phyloP scores from a whole-genome alignment of 2,888 invertebrate genomes.

The Sminthurinus aureus region DNA sequence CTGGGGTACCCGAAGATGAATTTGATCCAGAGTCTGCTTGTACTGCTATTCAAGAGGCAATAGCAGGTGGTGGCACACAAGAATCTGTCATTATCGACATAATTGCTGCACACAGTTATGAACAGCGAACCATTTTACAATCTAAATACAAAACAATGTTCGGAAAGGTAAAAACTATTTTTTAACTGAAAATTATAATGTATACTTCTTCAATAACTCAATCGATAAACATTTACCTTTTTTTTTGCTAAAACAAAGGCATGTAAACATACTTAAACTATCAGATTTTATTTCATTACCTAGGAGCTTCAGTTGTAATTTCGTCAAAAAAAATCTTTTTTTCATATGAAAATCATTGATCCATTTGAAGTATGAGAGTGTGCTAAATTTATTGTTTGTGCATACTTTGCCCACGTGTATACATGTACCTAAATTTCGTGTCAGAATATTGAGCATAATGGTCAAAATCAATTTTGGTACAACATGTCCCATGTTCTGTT shows the following conservation, averaged over 20 bases:
- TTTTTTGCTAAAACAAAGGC: not conserved
- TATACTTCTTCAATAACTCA: not conserved
- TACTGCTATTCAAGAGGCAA: slow-evolving; percentile 61
- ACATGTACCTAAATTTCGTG: no score
- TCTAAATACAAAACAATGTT: slow-evolving; percentile 59
- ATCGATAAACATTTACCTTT: not conserved
- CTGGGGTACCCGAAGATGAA: slow-evolving; percentile 53
- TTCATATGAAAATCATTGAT: no score
- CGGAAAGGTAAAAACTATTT: slow-evolving; percentile 51
- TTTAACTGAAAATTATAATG: not conserved
- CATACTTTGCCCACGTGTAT: no score
- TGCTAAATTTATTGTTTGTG: no score
- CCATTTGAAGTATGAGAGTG: no score
- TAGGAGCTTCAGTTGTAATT: no score
- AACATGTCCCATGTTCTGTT: no score
- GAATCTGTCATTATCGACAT: slow-evolving; percentile 64
- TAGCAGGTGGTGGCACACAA: slow-evolving; percentile 63
- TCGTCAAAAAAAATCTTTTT: no score
- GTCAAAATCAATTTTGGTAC: no score
- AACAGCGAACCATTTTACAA: slow-evolving; percentile 62
- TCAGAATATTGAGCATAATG: no score
- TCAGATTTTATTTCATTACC: no score
- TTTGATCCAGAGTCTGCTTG: slow-evolving; percentile 61
- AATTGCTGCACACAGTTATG: slow-evolving; percentile 64
- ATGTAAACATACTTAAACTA: not conserved